Percentiles rank a stretch among this genome's conserved stretches.
These are phyloP conservation scores for Thunnus thynnus DNA, from an alignment of 2,113 vertebrate species.

Conservation along the genomic window DNA sequence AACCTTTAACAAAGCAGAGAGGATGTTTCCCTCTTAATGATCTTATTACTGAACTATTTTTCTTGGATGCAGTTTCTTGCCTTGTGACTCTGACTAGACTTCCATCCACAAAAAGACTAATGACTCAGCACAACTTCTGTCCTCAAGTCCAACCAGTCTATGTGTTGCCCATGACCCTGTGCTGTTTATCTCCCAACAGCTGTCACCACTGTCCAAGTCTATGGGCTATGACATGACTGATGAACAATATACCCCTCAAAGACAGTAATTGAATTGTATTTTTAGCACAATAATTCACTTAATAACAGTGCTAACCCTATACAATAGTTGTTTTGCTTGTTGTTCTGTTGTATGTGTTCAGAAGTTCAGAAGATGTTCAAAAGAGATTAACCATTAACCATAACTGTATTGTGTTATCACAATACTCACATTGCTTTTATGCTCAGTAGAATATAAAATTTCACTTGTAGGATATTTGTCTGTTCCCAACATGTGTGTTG, in stretches of 20 bases:
- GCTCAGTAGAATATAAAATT: too few species aligned
- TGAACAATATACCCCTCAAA: not conserved
- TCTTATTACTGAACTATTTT: slow-evolving; percentile 33
- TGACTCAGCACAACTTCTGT: slow-evolving; percentile 56
- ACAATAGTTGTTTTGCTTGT: too few species aligned
- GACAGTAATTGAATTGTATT: not conserved
- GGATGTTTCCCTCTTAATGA: slow-evolving; percentile 16
- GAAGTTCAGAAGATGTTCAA: too few species aligned
- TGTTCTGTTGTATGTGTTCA: too few species aligned
- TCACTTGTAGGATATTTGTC: too few species aligned
- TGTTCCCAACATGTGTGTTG: not conserved
- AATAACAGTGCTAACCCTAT: not conserved
- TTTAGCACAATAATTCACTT: slow-evolving; percentile 1
- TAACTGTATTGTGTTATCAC: too few species aligned
- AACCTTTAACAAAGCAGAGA: not conserved
- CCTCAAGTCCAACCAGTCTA: slow-evolving; percentile 3
- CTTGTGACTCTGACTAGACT: slow-evolving; percentile 56
- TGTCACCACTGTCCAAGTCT: slow-evolving; percentile 18
- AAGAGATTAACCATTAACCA: too few species aligned
- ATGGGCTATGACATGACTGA: not conserved
- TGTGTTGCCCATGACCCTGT: slow-evolving; percentile 8
- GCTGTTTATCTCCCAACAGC: slow-evolving; percentile 1
- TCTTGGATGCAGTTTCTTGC: slow-evolving; percentile 32
- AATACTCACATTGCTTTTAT: too few species aligned
- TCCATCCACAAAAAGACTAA: slow-evolving; percentile 46